phyloP scores from a whole-genome alignment of 2,797 vertebrate species.

The Etheostoma perlongum region DNA sequence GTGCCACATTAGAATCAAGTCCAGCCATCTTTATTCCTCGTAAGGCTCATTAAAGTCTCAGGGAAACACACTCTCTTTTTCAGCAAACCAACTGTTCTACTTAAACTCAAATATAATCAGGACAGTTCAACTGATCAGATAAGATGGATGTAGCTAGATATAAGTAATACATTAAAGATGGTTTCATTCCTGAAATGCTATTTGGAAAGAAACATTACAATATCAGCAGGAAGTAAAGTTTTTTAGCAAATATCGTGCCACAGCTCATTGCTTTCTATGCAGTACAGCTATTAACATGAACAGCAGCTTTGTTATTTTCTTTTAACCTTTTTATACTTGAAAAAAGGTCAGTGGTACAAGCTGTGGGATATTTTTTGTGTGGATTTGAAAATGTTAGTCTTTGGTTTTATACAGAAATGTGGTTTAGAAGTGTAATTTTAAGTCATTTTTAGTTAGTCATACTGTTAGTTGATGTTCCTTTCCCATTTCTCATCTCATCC shows the following conservation, averaged over 20 bases:
- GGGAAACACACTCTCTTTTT: conserved; percentile 18
- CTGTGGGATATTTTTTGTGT: not conserved
- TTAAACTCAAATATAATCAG: conserved; percentile 14
- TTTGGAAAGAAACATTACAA: not conserved
- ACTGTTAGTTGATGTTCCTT: not conserved
- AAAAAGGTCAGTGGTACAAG: not conserved
- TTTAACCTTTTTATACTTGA: not conserved
- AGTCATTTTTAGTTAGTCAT: no score
- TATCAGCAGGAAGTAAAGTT: not conserved
- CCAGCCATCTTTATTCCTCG: conserved; percentile 29
- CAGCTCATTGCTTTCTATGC: not conserved
- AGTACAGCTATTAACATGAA: not conserved
- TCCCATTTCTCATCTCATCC: not conserved
- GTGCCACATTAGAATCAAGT: conserved; percentile 29
- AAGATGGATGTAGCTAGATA: not conserved
- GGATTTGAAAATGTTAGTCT: not conserved
- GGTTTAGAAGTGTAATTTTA: not conserved
- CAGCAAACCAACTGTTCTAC: conserved; percentile 28
- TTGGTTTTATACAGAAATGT: not conserved
- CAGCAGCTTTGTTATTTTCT: not conserved
- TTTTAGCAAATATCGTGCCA: not conserved
- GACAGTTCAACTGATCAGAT: conserved; percentile 14
- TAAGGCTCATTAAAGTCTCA: conserved; percentile 35
- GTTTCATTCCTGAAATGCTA: not conserved
- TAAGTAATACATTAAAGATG: no score